Evolutionary conservation across 2,888 invertebrate genomes (phyloP), one percentile per base, ranked within the genome.

Genomic region (Ecdyonurus torrentis): DNA sequence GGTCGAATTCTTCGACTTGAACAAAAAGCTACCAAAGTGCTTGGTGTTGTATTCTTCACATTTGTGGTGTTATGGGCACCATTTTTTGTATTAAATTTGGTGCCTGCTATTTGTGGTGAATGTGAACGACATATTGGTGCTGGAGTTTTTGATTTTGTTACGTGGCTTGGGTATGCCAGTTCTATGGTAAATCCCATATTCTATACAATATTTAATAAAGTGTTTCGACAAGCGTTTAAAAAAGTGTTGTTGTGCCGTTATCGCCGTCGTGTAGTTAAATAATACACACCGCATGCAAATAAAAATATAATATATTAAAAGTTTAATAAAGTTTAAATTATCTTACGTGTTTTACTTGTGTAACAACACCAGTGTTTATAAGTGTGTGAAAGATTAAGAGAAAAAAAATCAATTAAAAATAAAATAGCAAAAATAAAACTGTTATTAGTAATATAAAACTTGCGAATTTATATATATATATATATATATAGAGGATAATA

Each of bases 11-110:
- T 95, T 62, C 81, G 90, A 2, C 81, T 93, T 62, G 95, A 97
- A 73, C 95, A 96, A 73, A 96, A 96, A 74, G 97, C 97, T 0
- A 95, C 96, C 15, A 94, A 96, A 77, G 96, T 95, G 2, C 77
- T 95, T 22, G 94, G 94, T 2, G 90, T 95, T 1, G 93, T 95
- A 1, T 95, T 95, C 77, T 92, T 92, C 75, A 92, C 92, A 0
- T 95, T 95, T 73, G 93, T 94, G 25, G 85, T 94, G 59, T 81
- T 94, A 52, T 95, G 95, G 94, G 89, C 93, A n/a, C 95, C 95
- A 15, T 95, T 95, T 76, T 95, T 95, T 74, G 87, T 91, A 5
- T 79, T 92, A 15, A 95, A 95, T 72, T 81, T 95, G 72, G 77
- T 93, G 67, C 88, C 91, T 18, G 89, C 88, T 0, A 81, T 93